phyloP scores from a whole-genome alignment of 2,797 vertebrate species.

The Acanthiza pusilla region DNA sequence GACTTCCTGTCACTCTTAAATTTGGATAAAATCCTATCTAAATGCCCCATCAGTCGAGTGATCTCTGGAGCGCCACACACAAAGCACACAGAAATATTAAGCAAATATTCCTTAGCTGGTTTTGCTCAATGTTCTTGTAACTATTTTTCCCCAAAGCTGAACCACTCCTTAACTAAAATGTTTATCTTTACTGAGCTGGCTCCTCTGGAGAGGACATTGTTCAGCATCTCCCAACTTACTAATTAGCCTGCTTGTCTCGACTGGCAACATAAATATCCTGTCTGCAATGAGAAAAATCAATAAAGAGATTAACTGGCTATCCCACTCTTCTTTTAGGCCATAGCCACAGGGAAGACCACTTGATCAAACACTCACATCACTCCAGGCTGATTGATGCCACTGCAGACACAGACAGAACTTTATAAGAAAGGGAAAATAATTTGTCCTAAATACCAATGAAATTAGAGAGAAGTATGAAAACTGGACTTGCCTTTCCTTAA shows the following conservation, averaged over 20 bases:
- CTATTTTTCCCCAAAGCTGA: not conserved
- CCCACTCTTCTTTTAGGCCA: not conserved
- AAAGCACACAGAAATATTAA: not conserved
- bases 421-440: not conserved
- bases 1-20: not conserved
- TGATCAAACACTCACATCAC: not conserved
- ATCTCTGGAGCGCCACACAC: not conserved
- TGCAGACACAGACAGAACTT: not conserved
- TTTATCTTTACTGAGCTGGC: not conserved
- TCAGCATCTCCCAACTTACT: not conserved
- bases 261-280: not conserved
- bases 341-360: not conserved
- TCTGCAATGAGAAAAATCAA: not conserved
- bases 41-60: not conserved
- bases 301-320: not conserved
- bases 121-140: not conserved
- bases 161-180: not conserved
- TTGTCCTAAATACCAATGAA: not conserved
- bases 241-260: not conserved
- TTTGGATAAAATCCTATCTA: not conserved
- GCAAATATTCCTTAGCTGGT: not conserved
- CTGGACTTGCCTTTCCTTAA: not conserved
- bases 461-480: not conserved
- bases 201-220: not conserved
- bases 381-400: not conserved